Percentiles rank a stretch among this genome's conserved stretches.
Conservation (phyloP, 2,888 invertebrate species). For the Euplagia quadripunctaria region DNA sequence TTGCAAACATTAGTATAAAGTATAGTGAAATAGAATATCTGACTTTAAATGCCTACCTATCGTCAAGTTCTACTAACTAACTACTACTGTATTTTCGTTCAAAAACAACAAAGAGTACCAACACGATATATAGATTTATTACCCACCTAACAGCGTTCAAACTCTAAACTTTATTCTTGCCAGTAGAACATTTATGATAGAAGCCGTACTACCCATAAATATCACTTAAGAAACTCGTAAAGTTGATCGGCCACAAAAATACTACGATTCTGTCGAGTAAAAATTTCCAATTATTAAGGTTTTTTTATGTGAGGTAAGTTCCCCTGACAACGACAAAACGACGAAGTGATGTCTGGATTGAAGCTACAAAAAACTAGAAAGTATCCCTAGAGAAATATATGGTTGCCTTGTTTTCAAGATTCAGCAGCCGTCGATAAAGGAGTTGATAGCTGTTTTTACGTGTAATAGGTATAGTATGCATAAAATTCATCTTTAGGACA, state of each 20-base stretch:
- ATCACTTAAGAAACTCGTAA: slow-evolving; percentile 42
- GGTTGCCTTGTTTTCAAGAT: neutral
- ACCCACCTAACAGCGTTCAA: slow-evolving; percentile 4
- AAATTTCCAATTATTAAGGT: slow-evolving; percentile 2
- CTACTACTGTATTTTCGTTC: neutral
- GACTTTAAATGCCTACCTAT: neutral
- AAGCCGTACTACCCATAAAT: slow-evolving; percentile 35
- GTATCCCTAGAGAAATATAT: neutral
- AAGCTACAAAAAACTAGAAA: neutral
- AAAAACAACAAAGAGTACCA: slow-evolving; percentile 1
- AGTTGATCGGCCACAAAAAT: slow-evolving; percentile 18
- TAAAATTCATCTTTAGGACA: neutral
- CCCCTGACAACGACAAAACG: neutral
- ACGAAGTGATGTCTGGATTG: neutral
- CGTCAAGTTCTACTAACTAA: neutral
- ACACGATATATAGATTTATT: slow-evolving; percentile 17
- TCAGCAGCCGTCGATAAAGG: neutral
- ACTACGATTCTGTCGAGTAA: neutral
- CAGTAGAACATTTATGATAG: slow-evolving; percentile 21
- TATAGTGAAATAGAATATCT: too few species aligned
- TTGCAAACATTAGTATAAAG: too few species aligned
- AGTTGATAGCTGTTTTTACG: neutral
- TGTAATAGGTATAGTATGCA: neutral
- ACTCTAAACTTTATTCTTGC: slow-evolving; percentile 16
- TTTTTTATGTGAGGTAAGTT: neutral